Base-by-base conservation (phyloP, 2,113 vertebrate species). In the Calyptommatus sinebrachiatus region DNA sequence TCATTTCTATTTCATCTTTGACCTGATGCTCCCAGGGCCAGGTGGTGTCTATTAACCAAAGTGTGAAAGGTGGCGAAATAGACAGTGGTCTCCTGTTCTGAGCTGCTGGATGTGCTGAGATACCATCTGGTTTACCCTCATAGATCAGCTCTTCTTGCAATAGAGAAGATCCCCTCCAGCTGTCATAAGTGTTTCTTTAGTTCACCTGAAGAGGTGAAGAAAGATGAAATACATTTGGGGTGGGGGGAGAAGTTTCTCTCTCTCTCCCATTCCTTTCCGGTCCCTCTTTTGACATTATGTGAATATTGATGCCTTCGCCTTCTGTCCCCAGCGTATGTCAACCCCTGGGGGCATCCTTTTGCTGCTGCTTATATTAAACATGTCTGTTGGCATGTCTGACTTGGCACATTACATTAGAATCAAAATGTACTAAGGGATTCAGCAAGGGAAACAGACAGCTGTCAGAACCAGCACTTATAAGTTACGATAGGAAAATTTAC, bases 381-480 rank as follows among this genome's bases (percentile, higher is more conserved):
- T 8, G 62, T 61, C 14, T 5, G 60, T 29, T 26, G 72, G 65
- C 29, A 20, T 29, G 81, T 22, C 50, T 87, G 57, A 66, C 60
- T 48, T 84, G 74, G 69, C 67, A 50, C 63, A 77, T 62, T 41
- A 69, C 48, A 29, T 81, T 66, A 72, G 2, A 86, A 63, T 81
- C 80, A 83, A 81, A 84, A 84, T 66, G 82, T 70, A 71, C 84
- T 85, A 87, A 84, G 57, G 80, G 83, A 85, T 78, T 70, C 83
- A 87, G 77, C 66, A 28, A 75, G 50, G 75, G 57, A 31, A 84
- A 69, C 70, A 46, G 79, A 84, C 50, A 85, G 72, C 66, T 83
- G 78, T 82, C 81, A 83, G 76, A 88, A 83, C 0, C 8, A 83
- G 41, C 84, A 60, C 78, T 77, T 50, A 71, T 29, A 72, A 71